These are phyloP conservation scores for Coracias cyanogaster DNA, from an alignment of 2,797 vertebrate genomes.

Conservation along the genomic window DNA sequence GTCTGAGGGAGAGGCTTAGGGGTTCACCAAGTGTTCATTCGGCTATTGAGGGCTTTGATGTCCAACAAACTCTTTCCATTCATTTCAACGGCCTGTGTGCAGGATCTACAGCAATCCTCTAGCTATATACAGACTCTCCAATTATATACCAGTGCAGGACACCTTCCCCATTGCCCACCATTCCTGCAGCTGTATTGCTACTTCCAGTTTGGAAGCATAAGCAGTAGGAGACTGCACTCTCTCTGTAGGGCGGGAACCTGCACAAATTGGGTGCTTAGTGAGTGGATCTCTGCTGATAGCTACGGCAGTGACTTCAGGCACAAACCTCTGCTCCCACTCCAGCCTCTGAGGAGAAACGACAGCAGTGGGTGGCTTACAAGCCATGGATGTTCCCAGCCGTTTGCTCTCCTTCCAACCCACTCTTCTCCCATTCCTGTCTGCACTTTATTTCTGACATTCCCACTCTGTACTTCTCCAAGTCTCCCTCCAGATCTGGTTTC, in stretches of 20 bases:
- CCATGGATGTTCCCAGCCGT: not conserved
- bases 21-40: not conserved
- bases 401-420: not conserved
- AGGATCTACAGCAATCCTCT: not conserved
- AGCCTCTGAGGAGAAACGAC: not conserved
- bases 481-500: not conserved
- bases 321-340: not conserved
- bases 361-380: not conserved
- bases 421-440: not conserved
- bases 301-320: not conserved
- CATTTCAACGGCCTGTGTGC: not conserved
- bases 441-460: not conserved
- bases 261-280: not conserved
- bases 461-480: not conserved
- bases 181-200: not conserved
- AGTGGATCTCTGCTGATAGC: not conserved
- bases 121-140: not conserved
- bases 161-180: not conserved
- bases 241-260: not conserved
- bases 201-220: not conserved
- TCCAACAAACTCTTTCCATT: not conserved
- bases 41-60: not conserved
- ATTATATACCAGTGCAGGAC: not conserved
- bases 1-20: not conserved
- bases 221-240: not conserved